Evolutionary conservation across 2,888 invertebrate species (phyloP).

Genomic region (Salticus scenicus): DNA sequence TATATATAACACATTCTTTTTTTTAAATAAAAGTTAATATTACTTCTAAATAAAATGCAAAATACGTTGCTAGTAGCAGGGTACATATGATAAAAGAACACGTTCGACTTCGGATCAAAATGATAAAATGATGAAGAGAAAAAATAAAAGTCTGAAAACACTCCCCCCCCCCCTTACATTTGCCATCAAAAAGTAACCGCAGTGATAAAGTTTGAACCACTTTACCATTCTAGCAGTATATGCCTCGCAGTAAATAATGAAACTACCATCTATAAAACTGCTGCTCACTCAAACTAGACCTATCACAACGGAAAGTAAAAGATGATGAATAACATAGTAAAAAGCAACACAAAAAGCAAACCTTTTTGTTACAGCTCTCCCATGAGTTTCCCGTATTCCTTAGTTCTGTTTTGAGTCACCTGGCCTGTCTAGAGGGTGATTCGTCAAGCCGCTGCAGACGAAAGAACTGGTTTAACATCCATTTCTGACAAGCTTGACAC

Average conservation of each 20-base stretch:
- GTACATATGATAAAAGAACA: no score
- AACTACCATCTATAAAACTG: constrained; percentile 1
- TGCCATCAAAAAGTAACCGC: background rate
- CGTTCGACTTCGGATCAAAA: no score
- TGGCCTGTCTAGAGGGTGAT: constrained; percentile 44
- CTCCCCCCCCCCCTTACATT: no score
- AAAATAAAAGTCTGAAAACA: no score
- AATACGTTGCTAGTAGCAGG: no score
- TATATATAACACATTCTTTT: no score
- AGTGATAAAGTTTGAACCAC: background rate
- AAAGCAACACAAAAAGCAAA: constrained; percentile 4
- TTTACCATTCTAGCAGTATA: background rate
- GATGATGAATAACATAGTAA: constrained; percentile 12
- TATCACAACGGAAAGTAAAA: constrained; percentile 11
- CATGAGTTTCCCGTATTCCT: constrained; percentile 37
- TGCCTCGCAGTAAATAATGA: background rate
- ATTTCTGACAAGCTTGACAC: constrained; percentile 24
- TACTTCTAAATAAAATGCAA: no score
- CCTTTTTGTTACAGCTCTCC: constrained; percentile 19
- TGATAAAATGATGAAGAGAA: no score
- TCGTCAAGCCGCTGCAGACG: constrained; percentile 25
- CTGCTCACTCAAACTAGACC: background rate
- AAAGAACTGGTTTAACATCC: constrained; percentile 56
- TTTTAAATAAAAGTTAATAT: no score
- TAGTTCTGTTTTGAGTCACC: constrained; percentile 45